Evolutionary conservation across 1,140 invertebrate species (phyloP).

Genomic region (Zelostemma sp.): DNA sequence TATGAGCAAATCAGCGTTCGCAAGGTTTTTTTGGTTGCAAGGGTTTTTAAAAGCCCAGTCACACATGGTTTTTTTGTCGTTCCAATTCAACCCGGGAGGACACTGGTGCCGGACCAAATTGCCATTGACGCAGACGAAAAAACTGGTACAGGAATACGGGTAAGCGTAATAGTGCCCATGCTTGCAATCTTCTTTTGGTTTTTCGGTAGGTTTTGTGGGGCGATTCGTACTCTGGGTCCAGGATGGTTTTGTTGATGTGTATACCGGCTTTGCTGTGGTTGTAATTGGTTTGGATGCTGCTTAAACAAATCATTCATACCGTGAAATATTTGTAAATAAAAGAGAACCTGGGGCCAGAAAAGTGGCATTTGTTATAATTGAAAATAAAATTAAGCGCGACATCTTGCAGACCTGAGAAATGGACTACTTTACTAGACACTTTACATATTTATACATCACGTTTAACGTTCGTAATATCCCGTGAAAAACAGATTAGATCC

Average conservation of each 20-base stretch:
- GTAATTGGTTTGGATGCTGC: slow-evolving; percentile 21
- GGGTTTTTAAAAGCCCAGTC: slow-evolving; percentile 75
- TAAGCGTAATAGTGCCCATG: slow-evolving; percentile 70
- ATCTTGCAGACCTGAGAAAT: no score
- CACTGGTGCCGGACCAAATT: slow-evolving; percentile 76
- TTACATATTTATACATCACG: no score
- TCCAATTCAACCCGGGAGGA: slow-evolving; percentile 79
- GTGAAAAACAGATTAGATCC: no score
- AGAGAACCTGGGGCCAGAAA: no score
- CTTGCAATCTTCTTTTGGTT: slow-evolving; percentile 56
- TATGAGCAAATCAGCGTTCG: slow-evolving; percentile 33
- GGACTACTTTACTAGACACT: no score
- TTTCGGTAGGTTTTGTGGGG: slow-evolving; percentile 30
- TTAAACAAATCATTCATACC: no score
- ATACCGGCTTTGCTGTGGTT: slow-evolving; percentile 24
- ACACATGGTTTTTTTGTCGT: slow-evolving; percentile 74
- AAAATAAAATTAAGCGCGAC: no score
- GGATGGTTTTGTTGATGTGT: slow-evolving; percentile 30
- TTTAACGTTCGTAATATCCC: no score
- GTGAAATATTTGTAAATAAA: no score
- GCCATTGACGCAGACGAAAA: slow-evolving; percentile 79
- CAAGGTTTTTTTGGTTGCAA: slow-evolving; percentile 48
- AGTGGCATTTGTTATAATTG: no score
- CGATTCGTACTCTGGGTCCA: slow-evolving; percentile 21
- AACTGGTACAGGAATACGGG: slow-evolving; percentile 74